phyloP scores from a whole-genome alignment of 2,888 invertebrate species.

The Agonopterix heracliana region DNA sequence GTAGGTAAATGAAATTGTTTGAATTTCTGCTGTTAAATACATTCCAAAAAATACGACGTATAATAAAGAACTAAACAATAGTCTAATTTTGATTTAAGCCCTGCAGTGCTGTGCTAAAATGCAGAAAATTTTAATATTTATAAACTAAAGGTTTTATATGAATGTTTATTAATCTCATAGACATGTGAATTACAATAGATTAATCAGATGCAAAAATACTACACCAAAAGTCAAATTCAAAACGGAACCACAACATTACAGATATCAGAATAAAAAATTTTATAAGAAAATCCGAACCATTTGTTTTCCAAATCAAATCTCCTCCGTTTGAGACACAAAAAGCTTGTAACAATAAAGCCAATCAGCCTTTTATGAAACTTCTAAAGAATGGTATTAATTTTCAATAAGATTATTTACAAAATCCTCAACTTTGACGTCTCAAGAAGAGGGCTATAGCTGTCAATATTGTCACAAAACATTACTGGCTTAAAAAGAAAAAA shows the following conservation, averaged over 20 bases:
- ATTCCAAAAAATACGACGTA: too few species aligned
- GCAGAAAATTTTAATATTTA: too few species aligned
- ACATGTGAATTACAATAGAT: too few species aligned
- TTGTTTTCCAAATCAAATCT: conserved; percentile 49
- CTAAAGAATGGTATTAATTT: conserved; percentile 63
- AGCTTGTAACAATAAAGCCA: conserved; percentile 61
- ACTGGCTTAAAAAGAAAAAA: conserved; percentile 27
- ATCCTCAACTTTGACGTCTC: conserved; percentile 47
- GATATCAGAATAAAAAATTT: not conserved
- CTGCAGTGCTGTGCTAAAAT: too few species aligned
- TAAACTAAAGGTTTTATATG: too few species aligned
- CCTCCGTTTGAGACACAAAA: conserved; percentile 38
- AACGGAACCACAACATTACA: too few species aligned
- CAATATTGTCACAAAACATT: conserved; percentile 73
- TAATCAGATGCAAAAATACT: too few species aligned
- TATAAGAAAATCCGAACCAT: conserved; percentile 35
- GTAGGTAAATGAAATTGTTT: not conserved
- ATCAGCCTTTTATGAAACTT: conserved; percentile 50
- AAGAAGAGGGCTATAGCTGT: conserved; percentile 54
- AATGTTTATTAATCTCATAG: too few species aligned
- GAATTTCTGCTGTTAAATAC: too few species aligned
- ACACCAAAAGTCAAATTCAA: too few species aligned
- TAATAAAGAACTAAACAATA: too few species aligned
- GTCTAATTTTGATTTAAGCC: not conserved
- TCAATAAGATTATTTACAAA: conserved; percentile 72